A percentile compares a stretch with the other conserved stretches of the same genome.
These are phyloP conservation scores for Lasioglossum zephyrum DNA, from an alignment of 2,888 invertebrate genomes.

Conservation along the genomic window DNA sequence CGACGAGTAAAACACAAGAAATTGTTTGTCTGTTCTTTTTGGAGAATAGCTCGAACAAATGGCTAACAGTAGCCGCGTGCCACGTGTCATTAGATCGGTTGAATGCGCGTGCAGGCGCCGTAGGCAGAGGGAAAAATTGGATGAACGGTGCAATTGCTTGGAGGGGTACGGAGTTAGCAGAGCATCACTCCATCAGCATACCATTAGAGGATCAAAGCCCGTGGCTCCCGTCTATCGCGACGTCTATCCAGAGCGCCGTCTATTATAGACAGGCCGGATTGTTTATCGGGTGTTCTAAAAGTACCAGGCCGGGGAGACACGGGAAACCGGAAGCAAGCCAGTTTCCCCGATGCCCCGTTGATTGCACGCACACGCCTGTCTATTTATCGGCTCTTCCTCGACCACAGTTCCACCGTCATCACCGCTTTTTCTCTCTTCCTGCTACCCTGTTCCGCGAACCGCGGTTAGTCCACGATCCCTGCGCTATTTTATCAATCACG, in stretches of 20 bases:
- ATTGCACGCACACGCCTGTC: slow-evolving; percentile 31
- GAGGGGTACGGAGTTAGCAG: slow-evolving; percentile 68
- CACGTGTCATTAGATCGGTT: slow-evolving; percentile 49
- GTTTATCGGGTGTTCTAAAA: slow-evolving; percentile 73
- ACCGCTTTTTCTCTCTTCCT: not conserved
- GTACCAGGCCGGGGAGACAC: slow-evolving; percentile 53
- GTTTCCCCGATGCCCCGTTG: slow-evolving; percentile 42
- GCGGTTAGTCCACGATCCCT: slow-evolving; percentile 16
- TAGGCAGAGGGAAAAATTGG: slow-evolving; percentile 50
- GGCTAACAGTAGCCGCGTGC: slow-evolving; percentile 13
- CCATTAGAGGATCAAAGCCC: slow-evolving; percentile 74
- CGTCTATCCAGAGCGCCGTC: slow-evolving; percentile 58
- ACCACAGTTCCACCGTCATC: not conserved
- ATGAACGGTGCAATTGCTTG: slow-evolving; percentile 61
- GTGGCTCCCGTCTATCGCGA: slow-evolving; percentile 30
- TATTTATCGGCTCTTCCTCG: slow-evolving; percentile 54
- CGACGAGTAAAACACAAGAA: not conserved
- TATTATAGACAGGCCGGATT: slow-evolving; percentile 62
- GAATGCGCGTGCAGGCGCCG: slow-evolving; percentile 35
- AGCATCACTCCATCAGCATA: slow-evolving; percentile 78
- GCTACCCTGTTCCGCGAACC: slow-evolving; percentile 14
- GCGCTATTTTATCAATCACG: slow-evolving; percentile 13
- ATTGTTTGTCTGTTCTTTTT: no score
- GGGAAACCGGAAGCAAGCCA: slow-evolving; percentile 51
- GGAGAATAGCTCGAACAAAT: no score